Evolutionary conservation across 2,113 vertebrate genomes (phyloP).

Genomic region (Pogona vitticeps): DNA sequence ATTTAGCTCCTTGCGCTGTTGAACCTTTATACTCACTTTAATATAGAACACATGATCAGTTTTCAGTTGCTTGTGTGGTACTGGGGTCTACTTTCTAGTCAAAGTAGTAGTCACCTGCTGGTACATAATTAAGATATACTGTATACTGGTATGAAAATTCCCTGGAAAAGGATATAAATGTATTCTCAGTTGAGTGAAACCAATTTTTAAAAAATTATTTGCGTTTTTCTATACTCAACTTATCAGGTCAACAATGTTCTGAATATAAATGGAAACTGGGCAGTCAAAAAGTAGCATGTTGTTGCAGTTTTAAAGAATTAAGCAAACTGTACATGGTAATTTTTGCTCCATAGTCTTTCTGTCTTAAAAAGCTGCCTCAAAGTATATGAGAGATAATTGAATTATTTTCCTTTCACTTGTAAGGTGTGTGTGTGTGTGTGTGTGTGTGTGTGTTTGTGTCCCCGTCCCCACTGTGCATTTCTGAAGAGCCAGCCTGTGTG

Average conservation of each 20-base stretch:
- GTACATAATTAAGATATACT: not conserved
- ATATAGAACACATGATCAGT: not conserved
- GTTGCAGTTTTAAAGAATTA: not conserved
- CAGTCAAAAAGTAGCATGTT: not conserved
- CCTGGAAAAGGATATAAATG: not conserved
- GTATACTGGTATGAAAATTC: conserved; percentile 5
- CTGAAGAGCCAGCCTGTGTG: no score
- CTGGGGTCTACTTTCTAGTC: not conserved
- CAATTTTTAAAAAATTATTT: not conserved
- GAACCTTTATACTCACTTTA: conserved; percentile 7
- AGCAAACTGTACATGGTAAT: not conserved
- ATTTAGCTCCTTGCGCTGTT: conserved; percentile 14
- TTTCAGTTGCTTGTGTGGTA: not conserved
- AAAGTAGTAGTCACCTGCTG: not conserved
- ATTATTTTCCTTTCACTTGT: not conserved
- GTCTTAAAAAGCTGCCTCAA: accelerated
- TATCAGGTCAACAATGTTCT: not conserved
- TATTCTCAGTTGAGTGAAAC: not conserved
- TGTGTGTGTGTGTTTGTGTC: no score
- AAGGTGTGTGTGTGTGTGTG: not conserved
- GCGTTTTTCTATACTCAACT: not conserved
- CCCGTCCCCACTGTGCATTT: no score
- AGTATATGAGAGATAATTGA: accelerated
- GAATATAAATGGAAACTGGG: not conserved
- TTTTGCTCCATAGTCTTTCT: not conserved